Base-by-base conservation (phyloP, 2,797 vertebrate species). In the Graptemys geographica region DNA sequence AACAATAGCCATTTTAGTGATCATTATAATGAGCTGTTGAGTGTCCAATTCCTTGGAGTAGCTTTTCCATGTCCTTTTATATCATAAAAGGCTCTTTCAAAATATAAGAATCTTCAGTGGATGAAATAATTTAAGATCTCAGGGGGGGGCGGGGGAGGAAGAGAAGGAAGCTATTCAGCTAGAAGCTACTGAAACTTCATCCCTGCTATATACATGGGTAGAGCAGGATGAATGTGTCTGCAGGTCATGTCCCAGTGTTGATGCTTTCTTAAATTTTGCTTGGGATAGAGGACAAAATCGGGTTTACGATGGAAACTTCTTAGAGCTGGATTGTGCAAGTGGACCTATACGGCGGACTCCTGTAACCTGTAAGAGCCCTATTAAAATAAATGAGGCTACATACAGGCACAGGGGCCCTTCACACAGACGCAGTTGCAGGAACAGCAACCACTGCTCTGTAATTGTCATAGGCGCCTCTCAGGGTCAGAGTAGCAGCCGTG, bases 151-250 rank as follows among this genome's bases (percentile, higher is more conserved):
- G 3, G 15, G 56, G 53, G 3, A n/a, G 53, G 2, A 3, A 1
- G 2, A 52, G 47, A 86, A 80, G 84, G 37, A 65, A 65, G 62
- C 8, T 65, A 23, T 27, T 21, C 5, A 16, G 0, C 28, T 4
- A 4, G 51, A 41, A 69, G 37, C 37, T 47, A 5, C 2, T 4
- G 27, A 78, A 31, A 31, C 44, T 23, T 18, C 5, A 27, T 1
- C 27, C 2, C 80, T 0, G 1, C 11, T 83, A 4, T 13, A 23
- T 4, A 27, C 16, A 3, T 2, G 5, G 1, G 49, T 69, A 37
- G 18, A 69, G 62, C 19, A 6, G n/a, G 19, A 4, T 41, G 65
- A 37, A 23, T 37, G 23, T 37, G n/a, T 41, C 37, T 41, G 5
- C 44, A 28, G 41, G 15, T 78, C 27, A 8, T 25, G 6, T 78